Conservation (phyloP, 2,797 vertebrate species). For the Rhabdophis nuchalis region DNA sequence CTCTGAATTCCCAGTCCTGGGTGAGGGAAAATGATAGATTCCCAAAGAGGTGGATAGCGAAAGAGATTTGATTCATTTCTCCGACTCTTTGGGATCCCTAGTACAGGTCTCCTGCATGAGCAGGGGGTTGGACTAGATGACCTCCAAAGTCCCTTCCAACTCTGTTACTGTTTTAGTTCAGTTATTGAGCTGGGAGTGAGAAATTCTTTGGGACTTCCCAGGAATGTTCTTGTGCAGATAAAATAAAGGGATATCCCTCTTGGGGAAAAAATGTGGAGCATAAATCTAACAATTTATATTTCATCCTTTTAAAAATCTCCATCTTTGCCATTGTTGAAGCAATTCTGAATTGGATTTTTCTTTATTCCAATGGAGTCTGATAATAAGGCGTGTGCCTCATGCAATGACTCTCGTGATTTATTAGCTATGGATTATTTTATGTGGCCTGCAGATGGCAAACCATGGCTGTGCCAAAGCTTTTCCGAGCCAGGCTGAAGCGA, state of each 20-base stretch:
- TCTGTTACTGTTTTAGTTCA: neutral
- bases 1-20: neutral
- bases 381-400: constrained; percentile 38
- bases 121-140: too few relatives aligned
- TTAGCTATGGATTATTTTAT: constrained; percentile 63
- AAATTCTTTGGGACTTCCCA: neutral
- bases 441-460: constrained; percentile 51
- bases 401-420: constrained; percentile 53
- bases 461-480: constrained; percentile 42
- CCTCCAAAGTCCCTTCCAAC: too few relatives aligned
- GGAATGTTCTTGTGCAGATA: neutral
- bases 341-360: constrained; percentile 34
- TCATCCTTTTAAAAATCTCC: neutral
- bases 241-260: neutral
- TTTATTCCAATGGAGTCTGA: constrained; percentile 37
- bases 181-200: neutral
- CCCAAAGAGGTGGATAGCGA: neutral
- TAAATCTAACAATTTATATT: constrained; percentile 34
- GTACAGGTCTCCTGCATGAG: too few relatives aligned
- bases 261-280: neutral
- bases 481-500: constrained; percentile 6
- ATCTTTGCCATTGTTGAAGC: constrained; percentile 40
- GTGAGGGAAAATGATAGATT: neutral
- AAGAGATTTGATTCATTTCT: neutral
- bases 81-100: too few relatives aligned